Percentiles rank a stretch among this genome's conserved stretches.
Evolutionary conservation across 2,888 invertebrate species (phyloP).

Genomic region (Sipunculus nudus): DNA sequence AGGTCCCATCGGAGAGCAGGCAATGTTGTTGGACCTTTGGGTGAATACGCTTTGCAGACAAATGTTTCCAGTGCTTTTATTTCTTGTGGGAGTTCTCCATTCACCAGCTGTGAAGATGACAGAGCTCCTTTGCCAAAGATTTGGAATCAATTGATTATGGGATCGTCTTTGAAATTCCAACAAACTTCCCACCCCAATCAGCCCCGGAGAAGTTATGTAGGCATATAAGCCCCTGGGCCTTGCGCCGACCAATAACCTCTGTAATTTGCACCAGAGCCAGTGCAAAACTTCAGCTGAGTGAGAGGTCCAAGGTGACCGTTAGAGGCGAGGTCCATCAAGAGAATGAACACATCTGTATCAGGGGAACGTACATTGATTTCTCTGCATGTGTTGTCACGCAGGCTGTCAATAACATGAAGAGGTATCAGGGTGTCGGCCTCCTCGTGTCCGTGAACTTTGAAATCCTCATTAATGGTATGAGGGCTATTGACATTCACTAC

Average conservation of each 20-base stretch:
- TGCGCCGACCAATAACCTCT: constrained; percentile 14
- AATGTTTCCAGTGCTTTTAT: neutral
- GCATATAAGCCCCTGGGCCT: constrained; percentile 16
- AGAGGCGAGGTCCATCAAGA: constrained; percentile 12
- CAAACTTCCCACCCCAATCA: constrained; percentile 25
- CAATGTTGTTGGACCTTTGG: constrained; percentile 3
- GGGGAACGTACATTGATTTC: constrained; percentile 20
- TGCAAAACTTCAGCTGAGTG: constrained; percentile 9
- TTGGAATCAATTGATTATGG: constrained; percentile 5
- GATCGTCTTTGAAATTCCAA: constrained; percentile 16
- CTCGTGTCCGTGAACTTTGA: too few relatives aligned
- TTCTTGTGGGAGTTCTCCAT: neutral
- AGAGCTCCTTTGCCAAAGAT: neutral
- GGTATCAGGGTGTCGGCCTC: constrained; percentile 23
- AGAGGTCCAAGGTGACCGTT: constrained; percentile 2
- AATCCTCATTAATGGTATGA: too few relatives aligned
- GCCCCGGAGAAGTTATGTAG: constrained; percentile 21
- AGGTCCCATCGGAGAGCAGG: constrained; percentile 11
- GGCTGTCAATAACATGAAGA: constrained; percentile 6
- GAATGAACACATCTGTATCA: constrained; percentile 18
- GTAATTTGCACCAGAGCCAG: constrained; percentile 19
- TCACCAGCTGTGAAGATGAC: neutral
- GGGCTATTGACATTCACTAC: too few relatives aligned
- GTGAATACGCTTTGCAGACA: too few relatives aligned
- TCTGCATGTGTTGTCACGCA: neutral